A percentile compares a stretch with the other conserved stretches of the same genome.
Evolutionary conservation across 2,797 vertebrate genomes (phyloP).

Genomic region (Propithecus deckenii): DNA sequence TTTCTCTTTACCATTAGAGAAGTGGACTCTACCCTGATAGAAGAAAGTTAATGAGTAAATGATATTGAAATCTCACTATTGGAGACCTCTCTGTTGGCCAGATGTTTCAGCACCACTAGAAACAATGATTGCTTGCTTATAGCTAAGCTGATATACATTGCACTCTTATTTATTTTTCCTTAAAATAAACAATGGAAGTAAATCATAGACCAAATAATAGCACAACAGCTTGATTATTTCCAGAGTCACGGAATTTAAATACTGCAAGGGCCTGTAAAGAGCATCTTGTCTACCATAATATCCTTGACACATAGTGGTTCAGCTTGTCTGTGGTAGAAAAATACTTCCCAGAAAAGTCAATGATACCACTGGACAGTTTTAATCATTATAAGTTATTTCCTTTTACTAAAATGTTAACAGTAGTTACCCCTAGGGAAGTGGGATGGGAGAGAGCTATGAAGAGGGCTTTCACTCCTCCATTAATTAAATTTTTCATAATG

Average conservation of each 20-base stretch:
- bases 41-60: slow-evolving; percentile 33
- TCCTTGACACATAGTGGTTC: not conserved
- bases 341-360: not conserved
- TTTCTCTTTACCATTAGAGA: slow-evolving; percentile 17
- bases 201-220: not conserved
- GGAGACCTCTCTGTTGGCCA: not conserved
- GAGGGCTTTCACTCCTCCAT: not conserved
- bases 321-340: not conserved
- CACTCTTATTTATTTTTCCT: not conserved
- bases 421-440: not conserved
- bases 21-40: not conserved
- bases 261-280: not conserved
- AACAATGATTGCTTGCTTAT: not conserved
- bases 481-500: slow-evolving; percentile 30
- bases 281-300: not conserved
- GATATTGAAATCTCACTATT: not conserved
- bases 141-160: not conserved
- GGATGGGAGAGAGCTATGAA: not conserved
- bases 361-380: not conserved
- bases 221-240: not conserved
- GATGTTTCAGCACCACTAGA: not conserved
- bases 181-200: slow-evolving; percentile 16
- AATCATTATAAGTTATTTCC: not conserved
- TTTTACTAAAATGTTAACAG: slow-evolving; percentile 12
- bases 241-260: not conserved